Percentiles rank a stretch among this genome's conserved stretches.
Conservation (phyloP, 2,797 vertebrate species). For the Acropternis orthonyx region DNA sequence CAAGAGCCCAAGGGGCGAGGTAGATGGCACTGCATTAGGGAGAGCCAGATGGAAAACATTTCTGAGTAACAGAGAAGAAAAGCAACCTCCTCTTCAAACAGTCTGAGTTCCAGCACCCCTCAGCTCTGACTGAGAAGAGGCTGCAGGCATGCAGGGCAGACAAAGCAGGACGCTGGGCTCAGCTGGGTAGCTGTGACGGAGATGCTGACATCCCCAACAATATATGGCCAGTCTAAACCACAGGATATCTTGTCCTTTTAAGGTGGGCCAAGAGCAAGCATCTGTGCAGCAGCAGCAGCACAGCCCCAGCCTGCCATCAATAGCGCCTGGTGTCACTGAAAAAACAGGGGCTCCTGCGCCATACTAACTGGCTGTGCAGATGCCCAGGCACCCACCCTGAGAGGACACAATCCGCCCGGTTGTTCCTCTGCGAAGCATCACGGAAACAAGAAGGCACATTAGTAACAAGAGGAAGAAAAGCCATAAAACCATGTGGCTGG, state of each 20-base stretch:
- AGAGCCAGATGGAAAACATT: conserved; percentile 39
- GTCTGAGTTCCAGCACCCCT: background rate
- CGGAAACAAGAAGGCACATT: conserved; percentile 50
- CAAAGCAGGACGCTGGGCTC: background rate
- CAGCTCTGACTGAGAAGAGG: background rate
- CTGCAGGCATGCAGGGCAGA: background rate
- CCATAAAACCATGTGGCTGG: background rate
- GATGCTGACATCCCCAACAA: conserved; percentile 47
- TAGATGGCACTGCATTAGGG: background rate
- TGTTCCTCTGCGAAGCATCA: conserved; percentile 40
- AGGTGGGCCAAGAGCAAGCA: conserved; percentile 64
- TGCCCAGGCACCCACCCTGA: conserved; percentile 1
- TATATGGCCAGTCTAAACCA: conserved; percentile 49
- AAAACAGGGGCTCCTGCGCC: conserved; percentile 26
- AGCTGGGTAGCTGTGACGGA: conserved; percentile 29
- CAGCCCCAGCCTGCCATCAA: conserved; percentile 46
- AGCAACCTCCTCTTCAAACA: background rate
- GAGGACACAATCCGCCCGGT: conserved; percentile 17
- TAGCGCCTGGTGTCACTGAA: conserved; percentile 43
- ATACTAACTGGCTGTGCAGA: conserved; percentile 44
- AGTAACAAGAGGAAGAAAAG: conserved; percentile 57
- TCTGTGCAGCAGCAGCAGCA: conserved; percentile 52
- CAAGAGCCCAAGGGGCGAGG: background rate
- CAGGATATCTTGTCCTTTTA: conserved; percentile 67
- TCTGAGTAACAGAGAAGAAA: background rate